These are phyloP conservation scores for Chaetops frenatus DNA, from an alignment of 2,113 vertebrate species.

Conservation along the genomic window DNA sequence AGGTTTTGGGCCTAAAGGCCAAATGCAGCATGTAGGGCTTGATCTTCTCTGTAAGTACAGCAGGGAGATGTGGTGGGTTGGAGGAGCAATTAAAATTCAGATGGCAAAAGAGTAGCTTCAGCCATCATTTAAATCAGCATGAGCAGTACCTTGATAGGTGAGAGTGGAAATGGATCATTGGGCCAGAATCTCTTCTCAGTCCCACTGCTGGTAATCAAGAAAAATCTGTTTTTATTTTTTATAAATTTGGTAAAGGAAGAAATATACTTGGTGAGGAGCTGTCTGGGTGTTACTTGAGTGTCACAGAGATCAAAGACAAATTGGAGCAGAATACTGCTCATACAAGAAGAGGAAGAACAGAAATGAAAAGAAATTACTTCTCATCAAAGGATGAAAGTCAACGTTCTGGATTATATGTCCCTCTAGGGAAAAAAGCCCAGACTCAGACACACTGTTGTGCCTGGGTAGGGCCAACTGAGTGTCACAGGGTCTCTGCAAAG, in stretches of 20 bases:
- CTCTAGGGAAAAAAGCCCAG: background rate
- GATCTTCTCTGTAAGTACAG: background rate
- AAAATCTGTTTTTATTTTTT: background rate
- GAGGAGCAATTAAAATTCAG: background rate
- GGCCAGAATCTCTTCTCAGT: background rate
- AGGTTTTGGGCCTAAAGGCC: background rate
- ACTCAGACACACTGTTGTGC: background rate
- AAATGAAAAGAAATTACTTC: background rate
- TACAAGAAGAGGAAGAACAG: background rate
- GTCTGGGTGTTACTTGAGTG: background rate
- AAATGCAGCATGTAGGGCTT: background rate
- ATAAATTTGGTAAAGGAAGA: background rate
- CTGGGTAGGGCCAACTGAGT: background rate
- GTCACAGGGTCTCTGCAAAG: background rate
- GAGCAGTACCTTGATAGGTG: background rate
- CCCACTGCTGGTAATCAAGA: background rate
- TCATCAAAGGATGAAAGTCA: background rate
- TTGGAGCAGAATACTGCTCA: background rate
- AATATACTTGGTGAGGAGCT: background rate
- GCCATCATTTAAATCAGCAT: background rate
- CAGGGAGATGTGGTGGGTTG: background rate
- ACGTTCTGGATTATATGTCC: background rate
- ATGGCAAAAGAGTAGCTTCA: background rate
- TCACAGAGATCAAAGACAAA: constrained; percentile 2
- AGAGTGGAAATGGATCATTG: background rate